phyloP scores from a whole-genome alignment of 2,888 invertebrate species.

The Drosophila picticornis region DNA sequence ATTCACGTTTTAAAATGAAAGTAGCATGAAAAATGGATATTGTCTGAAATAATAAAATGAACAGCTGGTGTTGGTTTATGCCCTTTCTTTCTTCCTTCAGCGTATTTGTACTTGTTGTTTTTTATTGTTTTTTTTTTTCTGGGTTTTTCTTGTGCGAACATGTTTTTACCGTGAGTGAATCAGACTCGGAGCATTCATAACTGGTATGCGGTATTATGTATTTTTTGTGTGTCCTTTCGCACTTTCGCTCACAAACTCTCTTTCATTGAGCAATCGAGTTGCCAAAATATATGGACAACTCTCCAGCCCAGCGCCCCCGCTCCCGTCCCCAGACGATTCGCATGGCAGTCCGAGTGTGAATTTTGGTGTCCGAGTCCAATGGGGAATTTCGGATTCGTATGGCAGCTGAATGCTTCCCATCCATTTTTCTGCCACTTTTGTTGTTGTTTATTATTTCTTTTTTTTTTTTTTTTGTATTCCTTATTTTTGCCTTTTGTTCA shows the following conservation, averaged over 20 bases:
- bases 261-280: constrained; percentile 67
- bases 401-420: constrained; percentile 35
- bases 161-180: constrained; percentile 25
- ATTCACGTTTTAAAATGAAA: not conserved
- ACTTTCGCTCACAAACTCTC: constrained; percentile 1
- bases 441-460: not conserved
- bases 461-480: constrained; percentile 5
- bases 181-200: constrained; percentile 30
- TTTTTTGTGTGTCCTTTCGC: constrained; percentile 8
- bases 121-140: not conserved
- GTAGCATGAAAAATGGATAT: not conserved
- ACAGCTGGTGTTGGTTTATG: not conserved
- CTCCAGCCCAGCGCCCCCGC: not conserved
- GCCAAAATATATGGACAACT: constrained; percentile 17
- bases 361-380: constrained; percentile 29
- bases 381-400: constrained; percentile 38
- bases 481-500: constrained; percentile 46
- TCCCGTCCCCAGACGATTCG: not conserved
- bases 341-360: not conserved
- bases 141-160: not conserved
- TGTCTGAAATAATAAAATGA: constrained; percentile 7
- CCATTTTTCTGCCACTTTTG: constrained; percentile 1
- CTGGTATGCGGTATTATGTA: constrained; percentile 19
- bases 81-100: not conserved
- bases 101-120: not conserved